phyloP scores from a whole-genome alignment of 2,888 invertebrate species.

The Cepaea hortensis region DNA sequence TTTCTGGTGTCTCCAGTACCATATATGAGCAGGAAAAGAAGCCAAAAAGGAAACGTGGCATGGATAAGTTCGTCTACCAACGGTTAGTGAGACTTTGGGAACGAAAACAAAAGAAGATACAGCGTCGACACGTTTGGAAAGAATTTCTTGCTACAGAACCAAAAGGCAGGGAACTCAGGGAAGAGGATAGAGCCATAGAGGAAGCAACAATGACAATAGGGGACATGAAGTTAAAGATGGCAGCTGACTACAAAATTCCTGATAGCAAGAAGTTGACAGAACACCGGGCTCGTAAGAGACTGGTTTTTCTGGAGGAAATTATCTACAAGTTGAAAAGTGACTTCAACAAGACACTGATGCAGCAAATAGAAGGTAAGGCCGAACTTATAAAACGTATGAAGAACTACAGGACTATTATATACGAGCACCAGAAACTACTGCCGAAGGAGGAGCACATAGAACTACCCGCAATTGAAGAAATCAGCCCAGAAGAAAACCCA shows the following conservation, averaged over 20 bases:
- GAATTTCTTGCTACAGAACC: constrained; percentile 46
- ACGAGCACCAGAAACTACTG: neutral
- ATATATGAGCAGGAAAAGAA: neutral
- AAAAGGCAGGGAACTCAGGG: constrained; percentile 32
- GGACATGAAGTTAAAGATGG: constrained; percentile 40
- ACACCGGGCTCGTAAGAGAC: constrained; percentile 28
- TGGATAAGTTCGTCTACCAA: constrained; percentile 47
- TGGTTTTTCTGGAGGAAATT: constrained; percentile 41
- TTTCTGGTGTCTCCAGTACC: neutral
- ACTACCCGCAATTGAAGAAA: constrained; percentile 4
- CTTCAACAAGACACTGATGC: constrained; percentile 28
- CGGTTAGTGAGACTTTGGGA: constrained; percentile 39
- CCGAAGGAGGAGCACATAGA: neutral
- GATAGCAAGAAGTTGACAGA: constrained; percentile 33
- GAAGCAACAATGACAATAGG: constrained; percentile 45
- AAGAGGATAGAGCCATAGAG: constrained; percentile 44
- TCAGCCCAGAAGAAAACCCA: constrained; percentile 38
- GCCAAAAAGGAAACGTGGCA: constrained; percentile 30
- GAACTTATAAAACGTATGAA: constrained; percentile 18
- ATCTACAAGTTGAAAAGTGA: constrained; percentile 23
- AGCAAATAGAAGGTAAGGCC: constrained; percentile 18
- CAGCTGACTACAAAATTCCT: constrained; percentile 43
- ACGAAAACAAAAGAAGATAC: constrained; percentile 38
- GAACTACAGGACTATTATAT: neutral
- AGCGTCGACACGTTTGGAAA: constrained; percentile 29